Evolutionary conservation across 2,797 vertebrate genomes (phyloP), one percentile per base, ranked within the genome.

Genomic region (Anguilla anguilla): DNA sequence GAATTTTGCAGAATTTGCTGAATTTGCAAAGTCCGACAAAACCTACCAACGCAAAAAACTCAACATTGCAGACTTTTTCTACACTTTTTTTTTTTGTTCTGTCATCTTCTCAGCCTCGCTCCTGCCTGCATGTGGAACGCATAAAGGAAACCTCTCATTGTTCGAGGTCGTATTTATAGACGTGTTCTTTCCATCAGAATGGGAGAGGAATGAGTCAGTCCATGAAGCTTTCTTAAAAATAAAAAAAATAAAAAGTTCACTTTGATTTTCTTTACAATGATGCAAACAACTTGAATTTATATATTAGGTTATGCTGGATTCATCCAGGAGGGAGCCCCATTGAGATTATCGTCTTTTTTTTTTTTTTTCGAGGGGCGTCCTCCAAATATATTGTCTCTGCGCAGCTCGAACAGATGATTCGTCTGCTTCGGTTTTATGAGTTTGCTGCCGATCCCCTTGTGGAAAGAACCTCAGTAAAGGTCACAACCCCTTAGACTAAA

Each of bases 261-360:
- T 81, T 49, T 9, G 15, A 81, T 81, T 81, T 81, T 49, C 35
- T 17, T 39, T 19, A 77, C 67, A 72, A 35, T 46, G 49, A 77
- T 77, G 72, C 22, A 81, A 81, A 81, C 22, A 49, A 25, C 77
- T 81, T 43, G 69, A 74, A 74, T 61, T 22, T 64, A n/a, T 64
- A 19, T 25, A 64, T 64, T 15, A 57, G 57, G 15, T 15, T 17
- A 61, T 22, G 13, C 59, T 19, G 11, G 4, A 59, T 59, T 59
- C 15, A 61, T 61, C 19, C 13, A 61, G 59, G 4, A 51, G 49
- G 49, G 49, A 51, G 49, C 49, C 49, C 49, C 49, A 6, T 51
- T 51, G 49, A 51, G 49, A 51, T 51, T 61, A 15, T 17, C 19
- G 3, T 61, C 15, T 61, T 1, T 61, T n/a, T 61, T 61, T 61